Percentiles rank a stretch among this genome's conserved stretches.
Conservation (phyloP, 2,113 vertebrate genomes). For the Typhlomys cinereus region DNA sequence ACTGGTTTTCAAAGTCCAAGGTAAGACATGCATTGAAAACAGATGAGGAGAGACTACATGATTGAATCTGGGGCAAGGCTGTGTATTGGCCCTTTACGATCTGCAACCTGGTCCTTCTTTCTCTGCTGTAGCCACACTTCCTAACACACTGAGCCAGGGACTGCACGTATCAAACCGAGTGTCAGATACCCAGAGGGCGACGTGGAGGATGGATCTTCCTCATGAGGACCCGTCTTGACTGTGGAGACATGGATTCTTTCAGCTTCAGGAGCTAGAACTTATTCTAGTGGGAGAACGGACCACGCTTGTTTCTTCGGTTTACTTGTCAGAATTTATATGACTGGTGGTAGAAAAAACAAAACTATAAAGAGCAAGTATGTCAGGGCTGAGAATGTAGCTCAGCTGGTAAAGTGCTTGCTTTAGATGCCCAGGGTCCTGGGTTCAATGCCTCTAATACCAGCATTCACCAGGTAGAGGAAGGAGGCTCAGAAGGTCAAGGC, state of each 20-base stretch:
- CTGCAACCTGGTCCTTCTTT: background rate
- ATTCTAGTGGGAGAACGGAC: background rate
- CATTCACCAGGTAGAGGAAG: background rate
- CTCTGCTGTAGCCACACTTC: background rate
- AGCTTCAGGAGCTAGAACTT: background rate
- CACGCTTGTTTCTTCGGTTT: background rate
- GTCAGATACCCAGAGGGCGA: background rate
- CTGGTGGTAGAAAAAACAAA: background rate
- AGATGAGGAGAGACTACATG: background rate
- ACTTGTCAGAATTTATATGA: background rate
- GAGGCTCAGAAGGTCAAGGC: too few relatives aligned
- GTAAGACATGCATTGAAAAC: background rate
- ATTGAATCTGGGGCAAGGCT: background rate
- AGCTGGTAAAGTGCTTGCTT: background rate
- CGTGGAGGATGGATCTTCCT: too few relatives aligned
- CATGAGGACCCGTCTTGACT: background rate
- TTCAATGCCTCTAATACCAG: background rate
- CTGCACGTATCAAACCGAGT: background rate
- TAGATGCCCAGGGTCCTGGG: background rate
- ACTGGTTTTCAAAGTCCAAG: background rate
- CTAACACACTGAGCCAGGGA: background rate
- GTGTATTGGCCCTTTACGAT: background rate
- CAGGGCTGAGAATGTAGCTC: background rate
- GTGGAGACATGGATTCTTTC: background rate
- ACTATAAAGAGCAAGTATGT: background rate